Evolutionary conservation across 2,797 vertebrate genomes (phyloP).

Genomic region (Enteromius afrohamiltoni): DNA sequence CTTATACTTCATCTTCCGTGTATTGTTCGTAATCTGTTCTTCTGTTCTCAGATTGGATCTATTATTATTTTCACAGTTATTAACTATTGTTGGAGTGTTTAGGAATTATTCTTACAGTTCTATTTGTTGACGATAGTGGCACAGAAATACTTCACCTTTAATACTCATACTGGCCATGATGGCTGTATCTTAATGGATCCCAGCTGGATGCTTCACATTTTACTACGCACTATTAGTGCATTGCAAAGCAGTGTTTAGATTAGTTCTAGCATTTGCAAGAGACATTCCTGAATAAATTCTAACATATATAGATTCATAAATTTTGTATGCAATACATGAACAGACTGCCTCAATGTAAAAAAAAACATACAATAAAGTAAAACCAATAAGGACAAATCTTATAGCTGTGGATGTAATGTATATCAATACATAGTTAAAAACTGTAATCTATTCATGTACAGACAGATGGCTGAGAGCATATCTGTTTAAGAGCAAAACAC

Average conservation of each 20-base stretch:
- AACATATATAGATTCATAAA: background rate
- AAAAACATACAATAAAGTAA: background rate
- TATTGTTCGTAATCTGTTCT: slow-evolving; percentile 2
- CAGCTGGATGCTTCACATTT: slow-evolving; percentile 74
- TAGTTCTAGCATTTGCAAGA: slow-evolving; percentile 48
- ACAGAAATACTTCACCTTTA: slow-evolving; percentile 65
- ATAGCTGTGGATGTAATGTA: background rate
- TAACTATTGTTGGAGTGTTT: background rate
- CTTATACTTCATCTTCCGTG: slow-evolving; percentile 3
- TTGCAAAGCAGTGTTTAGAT: slow-evolving; percentile 56
- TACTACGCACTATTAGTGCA: slow-evolving; percentile 70
- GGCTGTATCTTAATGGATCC: slow-evolving; percentile 73
- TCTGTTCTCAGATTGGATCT: background rate
- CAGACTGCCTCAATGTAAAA: background rate
- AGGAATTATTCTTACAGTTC: background rate
- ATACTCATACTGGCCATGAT: slow-evolving; percentile 71
- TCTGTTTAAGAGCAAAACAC: slow-evolving; percentile 17
- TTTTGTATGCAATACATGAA: background rate
- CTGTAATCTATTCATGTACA: slow-evolving; percentile 26
- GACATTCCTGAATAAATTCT: slow-evolving; percentile 29
- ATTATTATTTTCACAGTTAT: no score
- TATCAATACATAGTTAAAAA: slow-evolving; percentile 1
- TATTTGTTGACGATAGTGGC: slow-evolving; percentile 50
- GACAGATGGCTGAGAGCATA: slow-evolving; percentile 28
- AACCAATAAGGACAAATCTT: slow-evolving; percentile 25